phyloP scores from a whole-genome alignment of 2,797 vertebrate genomes.

The Aplochiton taeniatus region DNA sequence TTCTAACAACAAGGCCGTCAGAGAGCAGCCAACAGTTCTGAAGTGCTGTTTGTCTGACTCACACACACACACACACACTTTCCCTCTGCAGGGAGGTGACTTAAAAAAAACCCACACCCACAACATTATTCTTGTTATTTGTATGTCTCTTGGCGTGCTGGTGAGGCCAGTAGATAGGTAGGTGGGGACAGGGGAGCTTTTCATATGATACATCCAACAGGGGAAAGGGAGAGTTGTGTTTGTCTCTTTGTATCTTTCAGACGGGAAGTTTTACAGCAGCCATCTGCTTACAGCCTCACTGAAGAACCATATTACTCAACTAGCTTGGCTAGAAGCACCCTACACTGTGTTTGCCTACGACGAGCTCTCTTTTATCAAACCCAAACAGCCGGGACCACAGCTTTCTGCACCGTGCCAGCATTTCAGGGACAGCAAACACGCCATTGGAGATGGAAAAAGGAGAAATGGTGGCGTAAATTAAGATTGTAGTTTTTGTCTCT shows the following conservation, averaged over 20 bases:
- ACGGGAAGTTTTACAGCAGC: constrained; percentile 64
- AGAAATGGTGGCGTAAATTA: constrained; percentile 66
- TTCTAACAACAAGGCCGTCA: constrained; percentile 55
- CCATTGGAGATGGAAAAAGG: constrained; percentile 54
- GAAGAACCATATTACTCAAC: constrained; percentile 71
- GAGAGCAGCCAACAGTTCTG: constrained; percentile 50
- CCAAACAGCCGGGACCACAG: constrained; percentile 69
- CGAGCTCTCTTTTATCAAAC: constrained; percentile 75
- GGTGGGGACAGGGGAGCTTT: constrained; percentile 54
- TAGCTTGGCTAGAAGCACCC: constrained; percentile 69
- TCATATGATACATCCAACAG: constrained; percentile 15
- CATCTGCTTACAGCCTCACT: constrained; percentile 63
- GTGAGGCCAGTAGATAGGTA: constrained; percentile 38
- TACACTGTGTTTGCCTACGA: constrained; percentile 69
- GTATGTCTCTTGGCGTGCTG: constrained; percentile 28
- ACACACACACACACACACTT: too few relatives aligned
- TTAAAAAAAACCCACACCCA: constrained; percentile 40
- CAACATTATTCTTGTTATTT: constrained; percentile 17
- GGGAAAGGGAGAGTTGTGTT: constrained; percentile 11
- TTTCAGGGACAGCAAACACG: constrained; percentile 61
- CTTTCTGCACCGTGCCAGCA: constrained; percentile 63
- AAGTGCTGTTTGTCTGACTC: too few relatives aligned
- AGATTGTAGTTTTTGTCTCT: constrained; percentile 69
- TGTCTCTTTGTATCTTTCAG: constrained; percentile 64
- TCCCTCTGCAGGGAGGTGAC: constrained; percentile 46